Base-by-base conservation (phyloP, 2,113 vertebrate genomes). In the Crotalus tigris region DNA sequence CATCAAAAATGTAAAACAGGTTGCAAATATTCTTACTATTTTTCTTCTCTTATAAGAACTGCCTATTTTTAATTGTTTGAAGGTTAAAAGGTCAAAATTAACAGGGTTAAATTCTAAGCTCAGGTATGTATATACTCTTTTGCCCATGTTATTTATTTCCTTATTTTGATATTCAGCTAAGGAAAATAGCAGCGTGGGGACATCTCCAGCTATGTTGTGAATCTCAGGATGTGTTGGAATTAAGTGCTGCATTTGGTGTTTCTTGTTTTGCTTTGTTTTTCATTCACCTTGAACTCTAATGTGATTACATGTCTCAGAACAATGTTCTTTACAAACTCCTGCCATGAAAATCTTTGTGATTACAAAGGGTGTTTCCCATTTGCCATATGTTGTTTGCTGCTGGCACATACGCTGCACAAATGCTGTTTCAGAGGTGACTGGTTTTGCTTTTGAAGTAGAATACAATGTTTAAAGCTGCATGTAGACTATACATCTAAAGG, bases 231-330 rank as follows among this genome's bases (percentile, higher is more conserved):
- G 64, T 7, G 87, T 44, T 88, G 33, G 69, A 92, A 92, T 93
- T 87, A 89, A 91, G 91, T 39, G 69, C 81, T 88, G 26, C 89
- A 55, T 54, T 92, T 81, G 75, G n/a, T 44, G 33, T 81, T 81
- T 33, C 8, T 81, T 21, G 17, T 81, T 81, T 81, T 81, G 33
- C 33, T 81, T 87, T 92, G 89, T 91, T 86, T 90, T 92, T 90
- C 81, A 85, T 23, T 44, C 75, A 92, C 86, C 94, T 95, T 95
- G 91, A 85, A 91, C 95, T 95, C 93, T 86, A 87, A 81, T 58
- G 57, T 90, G 88, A 85, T 53, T 93, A 61, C 89, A 46, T 94
- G 86, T 92, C 92, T 90, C 44, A 96, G 91, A 93, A 58, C 85
- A 92, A 86, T 91, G 69, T 26, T 94, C 89, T 59, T 21, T 93